These are phyloP conservation scores for Phoenoteleia sp. DNA, from an alignment of 2,888 invertebrate genomes.

Conservation along the genomic window DNA sequence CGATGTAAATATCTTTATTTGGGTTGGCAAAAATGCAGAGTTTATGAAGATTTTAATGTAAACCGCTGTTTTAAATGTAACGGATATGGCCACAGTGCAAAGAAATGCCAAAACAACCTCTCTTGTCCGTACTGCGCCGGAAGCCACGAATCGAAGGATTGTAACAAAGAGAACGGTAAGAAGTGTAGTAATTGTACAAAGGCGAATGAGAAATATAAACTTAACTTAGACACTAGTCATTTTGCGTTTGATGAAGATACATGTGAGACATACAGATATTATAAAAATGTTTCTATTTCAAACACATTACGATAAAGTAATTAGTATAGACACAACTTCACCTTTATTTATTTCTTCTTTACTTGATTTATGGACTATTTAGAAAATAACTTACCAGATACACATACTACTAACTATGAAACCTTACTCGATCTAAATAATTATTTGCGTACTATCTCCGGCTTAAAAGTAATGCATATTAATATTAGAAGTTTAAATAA, in stretches of 20 bases:
- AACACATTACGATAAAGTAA: not conserved
- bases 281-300: slow-evolving; percentile 6
- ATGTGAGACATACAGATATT: slow-evolving; percentile 15
- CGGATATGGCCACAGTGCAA: slow-evolving; percentile 28
- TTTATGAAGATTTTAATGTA: slow-evolving; percentile 29
- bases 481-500: slow-evolving; percentile 13
- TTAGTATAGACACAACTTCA: not conserved
- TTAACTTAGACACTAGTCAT: not conserved
- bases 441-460: not conserved
- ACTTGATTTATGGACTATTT: not conserved
- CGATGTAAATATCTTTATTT: slow-evolving; percentile 1
- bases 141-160: slow-evolving; percentile 5
- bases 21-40: slow-evolving; percentile 30
- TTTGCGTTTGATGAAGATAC: slow-evolving; percentile 6
- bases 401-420: not conserved
- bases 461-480: slow-evolving; percentile 20
- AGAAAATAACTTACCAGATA: not conserved
- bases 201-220: slow-evolving; percentile 2
- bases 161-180: not conserved
- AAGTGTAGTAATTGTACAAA: slow-evolving; percentile 23
- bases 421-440: not conserved
- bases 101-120: not conserved
- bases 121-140: slow-evolving; percentile 29
- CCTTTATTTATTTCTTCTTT: not conserved
- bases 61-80: slow-evolving; percentile 33